Base-by-base conservation (phyloP, 2,888 invertebrate genomes). In the Ecdyonurus torrentis region DNA sequence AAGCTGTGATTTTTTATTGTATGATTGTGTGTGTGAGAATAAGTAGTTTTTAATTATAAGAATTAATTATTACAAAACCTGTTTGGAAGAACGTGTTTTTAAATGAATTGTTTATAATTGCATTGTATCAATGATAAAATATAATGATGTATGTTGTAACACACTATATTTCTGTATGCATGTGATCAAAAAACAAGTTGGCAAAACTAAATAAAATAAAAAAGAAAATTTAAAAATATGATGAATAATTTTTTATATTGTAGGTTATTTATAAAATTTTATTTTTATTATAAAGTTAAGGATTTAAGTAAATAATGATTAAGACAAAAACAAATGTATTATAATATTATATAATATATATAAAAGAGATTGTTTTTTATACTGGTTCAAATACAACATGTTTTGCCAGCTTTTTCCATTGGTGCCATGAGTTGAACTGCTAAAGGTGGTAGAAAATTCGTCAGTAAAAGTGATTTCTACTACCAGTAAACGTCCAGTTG, bases 101-200 rank as follows among this genome's bases (percentile, higher is more conserved):
- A 37, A 37, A 37, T 37, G 37, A 37, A 37, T 37, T 15, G 37
- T 10, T 37, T 37, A 37, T 37, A 37, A 37, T 37, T 62, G 62
- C 62, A 62, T 62, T 62, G 62, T 62, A 62, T 62, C 62, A 62
- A 62, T 62, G 62, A 62, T 55, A 62, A 62, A 23, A 25, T 15
- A 61, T 61, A 55, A 58, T 58, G 50, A 55, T 55, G 10, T 55
- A 58, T 37, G 18, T 61, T 37, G 37, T 37, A n/a, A 37, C 37
- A 37, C 37, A 37, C 37, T 37, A 37, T 37, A 37, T 37, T 37
- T 37, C 37, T 37, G 37, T 37, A 37, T 37, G 37, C 37, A 37
- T 37, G 37, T 37, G 37, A 37, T 37, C 7, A 37, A 10, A 37
- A 10, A 37, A 37, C 5, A 10, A 37, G 37, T 15, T 37, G 37